A percentile compares a stretch with the other conserved stretches of the same genome.
Conservation (phyloP, 1,140 invertebrate genomes). For the Drosophila sechellia region DNA sequence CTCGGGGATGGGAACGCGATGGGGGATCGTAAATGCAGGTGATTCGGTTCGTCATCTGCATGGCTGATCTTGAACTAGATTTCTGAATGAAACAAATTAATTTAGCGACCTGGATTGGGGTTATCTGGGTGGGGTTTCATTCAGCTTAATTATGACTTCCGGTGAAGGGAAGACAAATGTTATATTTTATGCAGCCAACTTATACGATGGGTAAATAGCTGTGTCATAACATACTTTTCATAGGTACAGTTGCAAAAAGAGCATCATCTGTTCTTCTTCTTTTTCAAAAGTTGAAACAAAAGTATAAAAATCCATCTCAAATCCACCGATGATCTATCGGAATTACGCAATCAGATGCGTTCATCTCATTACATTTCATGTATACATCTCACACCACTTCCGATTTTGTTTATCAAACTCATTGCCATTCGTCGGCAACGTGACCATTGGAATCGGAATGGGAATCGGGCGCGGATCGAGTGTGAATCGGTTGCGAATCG, state of each 20-base stretch:
- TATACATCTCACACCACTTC: constrained; percentile 22
- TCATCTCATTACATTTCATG: background rate
- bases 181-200: no score
- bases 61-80: constrained; percentile 33
- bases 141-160: constrained; percentile 30
- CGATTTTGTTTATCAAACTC: constrained; percentile 41
- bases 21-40: constrained; percentile 30
- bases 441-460: constrained; percentile 35
- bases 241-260: constrained; percentile 23
- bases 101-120: background rate
- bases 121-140: constrained; percentile 28
- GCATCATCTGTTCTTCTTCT: background rate
- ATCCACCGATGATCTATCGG: background rate
- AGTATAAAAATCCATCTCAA: background rate
- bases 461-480: constrained; percentile 38
- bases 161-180: background rate
- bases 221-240: background rate
- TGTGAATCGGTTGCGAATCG: constrained; percentile 41
- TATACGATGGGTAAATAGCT: background rate
- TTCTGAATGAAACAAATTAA: constrained; percentile 20
- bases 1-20: constrained; percentile 5
- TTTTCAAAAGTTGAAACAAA: background rate
- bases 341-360: constrained; percentile 1
- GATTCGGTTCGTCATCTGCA: constrained; percentile 40
- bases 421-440: constrained; percentile 44